Conservation (phyloP, 2,888 invertebrate genomes). For the Synanthedon tipuliformis region DNA sequence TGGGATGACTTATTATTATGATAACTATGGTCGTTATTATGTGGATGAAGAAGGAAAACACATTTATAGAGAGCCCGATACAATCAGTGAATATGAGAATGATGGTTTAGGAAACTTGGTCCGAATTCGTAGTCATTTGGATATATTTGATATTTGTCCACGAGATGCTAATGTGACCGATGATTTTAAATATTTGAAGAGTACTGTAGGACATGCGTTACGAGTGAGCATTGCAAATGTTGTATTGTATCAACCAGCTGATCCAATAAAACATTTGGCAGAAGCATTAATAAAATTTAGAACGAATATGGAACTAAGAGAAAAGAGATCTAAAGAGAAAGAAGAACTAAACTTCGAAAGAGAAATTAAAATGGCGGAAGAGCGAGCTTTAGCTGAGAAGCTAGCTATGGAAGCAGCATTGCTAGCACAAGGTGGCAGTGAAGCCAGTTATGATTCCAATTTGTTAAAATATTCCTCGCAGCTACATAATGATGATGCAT, state of each 20-base stretch:
- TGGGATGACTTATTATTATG: conserved; percentile 46
- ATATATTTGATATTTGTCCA: conserved; percentile 45
- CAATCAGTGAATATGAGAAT: conserved; percentile 54
- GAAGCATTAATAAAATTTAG: conserved; percentile 40
- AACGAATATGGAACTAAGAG: conserved; percentile 44
- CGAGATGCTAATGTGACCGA: conserved; percentile 49
- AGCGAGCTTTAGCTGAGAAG: conserved; percentile 39
- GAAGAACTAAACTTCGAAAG: conserved; percentile 41
- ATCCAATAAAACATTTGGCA: conserved; percentile 55
- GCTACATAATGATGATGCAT: conserved; percentile 17
- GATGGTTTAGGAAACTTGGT: conserved; percentile 63
- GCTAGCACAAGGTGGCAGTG: conserved; percentile 42
- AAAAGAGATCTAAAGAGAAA: conserved; percentile 35
- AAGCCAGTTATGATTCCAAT: conserved; percentile 55
- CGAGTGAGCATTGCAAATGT: conserved; percentile 49
- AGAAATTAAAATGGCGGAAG: conserved; percentile 38
- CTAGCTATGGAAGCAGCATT: conserved; percentile 37
- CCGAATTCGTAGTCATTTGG: conserved; percentile 43
- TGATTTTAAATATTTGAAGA: conserved; percentile 53
- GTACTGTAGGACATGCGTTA: conserved; percentile 45
- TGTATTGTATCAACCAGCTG: conserved; percentile 48
- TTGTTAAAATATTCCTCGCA: conserved; percentile 34
- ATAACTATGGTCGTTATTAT: conserved; percentile 56
- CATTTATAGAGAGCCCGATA: conserved; percentile 49
- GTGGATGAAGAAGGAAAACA: conserved; percentile 46